Percentiles rank a stretch among this genome's conserved stretches.
These are phyloP conservation scores for Ammodytes marinus DNA, from an alignment of 2,113 vertebrate genomes.

Conservation along the genomic window DNA sequence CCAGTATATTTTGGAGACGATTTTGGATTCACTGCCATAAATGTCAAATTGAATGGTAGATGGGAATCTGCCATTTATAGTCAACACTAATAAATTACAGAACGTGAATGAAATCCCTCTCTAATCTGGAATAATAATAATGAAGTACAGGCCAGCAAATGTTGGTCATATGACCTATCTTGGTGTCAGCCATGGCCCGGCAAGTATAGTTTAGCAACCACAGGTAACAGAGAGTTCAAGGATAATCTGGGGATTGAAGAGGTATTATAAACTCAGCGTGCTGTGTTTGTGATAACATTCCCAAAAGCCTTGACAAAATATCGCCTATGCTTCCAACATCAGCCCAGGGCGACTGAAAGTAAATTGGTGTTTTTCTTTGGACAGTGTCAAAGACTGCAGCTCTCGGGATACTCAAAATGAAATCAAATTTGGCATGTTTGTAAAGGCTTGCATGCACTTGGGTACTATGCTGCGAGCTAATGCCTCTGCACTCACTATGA, in stretches of 20 bases:
- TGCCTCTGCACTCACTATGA: background rate
- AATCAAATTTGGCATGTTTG: slow-evolving; percentile 58
- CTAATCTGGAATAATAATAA: slow-evolving; percentile 69
- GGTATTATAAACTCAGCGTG: slow-evolving; percentile 50
- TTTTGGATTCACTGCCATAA: slow-evolving; percentile 21
- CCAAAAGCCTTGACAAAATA: slow-evolving; percentile 69
- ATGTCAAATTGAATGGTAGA: slow-evolving; percentile 30
- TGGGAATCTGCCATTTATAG: slow-evolving; percentile 62
- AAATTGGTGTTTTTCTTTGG: slow-evolving; percentile 60
- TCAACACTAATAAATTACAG: slow-evolving; percentile 59
- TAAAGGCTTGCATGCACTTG: slow-evolving; percentile 26
- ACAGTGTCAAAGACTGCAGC: slow-evolving; percentile 34
- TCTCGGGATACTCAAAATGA: slow-evolving; percentile 32
- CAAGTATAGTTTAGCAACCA: slow-evolving; percentile 41
- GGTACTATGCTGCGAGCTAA: background rate
- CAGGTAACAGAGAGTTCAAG: slow-evolving; percentile 74
- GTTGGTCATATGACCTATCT: slow-evolving; percentile 52
- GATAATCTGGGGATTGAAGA: slow-evolving; percentile 66
- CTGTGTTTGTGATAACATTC: slow-evolving; percentile 72
- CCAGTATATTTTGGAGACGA: slow-evolving; percentile 30
- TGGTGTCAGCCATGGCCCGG: slow-evolving; percentile 1
- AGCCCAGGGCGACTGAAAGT: slow-evolving; percentile 30
- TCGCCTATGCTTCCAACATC: slow-evolving; percentile 43
- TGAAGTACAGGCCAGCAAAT: slow-evolving; percentile 40
- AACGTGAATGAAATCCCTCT: slow-evolving; percentile 54